Evolutionary conservation across 2,797 vertebrate genomes (phyloP).

Genomic region (Vultur gryphus): DNA sequence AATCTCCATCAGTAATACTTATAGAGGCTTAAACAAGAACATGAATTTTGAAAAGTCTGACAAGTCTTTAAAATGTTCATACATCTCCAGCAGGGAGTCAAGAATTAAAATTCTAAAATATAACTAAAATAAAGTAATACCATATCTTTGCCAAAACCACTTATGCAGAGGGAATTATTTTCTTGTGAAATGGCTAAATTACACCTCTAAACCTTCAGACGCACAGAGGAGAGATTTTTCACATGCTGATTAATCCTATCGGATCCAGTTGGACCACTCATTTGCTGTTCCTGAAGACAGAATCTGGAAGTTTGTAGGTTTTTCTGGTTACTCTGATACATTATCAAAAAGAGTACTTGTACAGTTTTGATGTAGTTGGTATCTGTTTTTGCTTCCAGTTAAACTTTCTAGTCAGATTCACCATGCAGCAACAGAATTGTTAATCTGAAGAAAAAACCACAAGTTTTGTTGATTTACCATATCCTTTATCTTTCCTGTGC

Average conservation of each 20-base stretch:
- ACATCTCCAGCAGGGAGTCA: neutral
- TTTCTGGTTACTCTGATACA: neutral
- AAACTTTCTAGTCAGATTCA: neutral
- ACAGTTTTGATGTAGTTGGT: neutral
- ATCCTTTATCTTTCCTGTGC: neutral
- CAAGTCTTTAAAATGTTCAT: neutral
- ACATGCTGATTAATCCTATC: neutral
- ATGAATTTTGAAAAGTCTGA: constrained; percentile 1
- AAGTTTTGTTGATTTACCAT: neutral
- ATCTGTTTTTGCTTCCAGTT: neutral
- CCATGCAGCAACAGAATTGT: neutral
- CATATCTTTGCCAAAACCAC: neutral
- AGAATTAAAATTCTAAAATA: neutral
- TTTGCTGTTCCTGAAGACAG: neutral
- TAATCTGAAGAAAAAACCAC: neutral
- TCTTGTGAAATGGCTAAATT: neutral
- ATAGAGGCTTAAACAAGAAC: neutral
- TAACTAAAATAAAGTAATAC: neutral
- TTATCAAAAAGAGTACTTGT: neutral
- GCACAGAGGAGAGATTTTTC: neutral
- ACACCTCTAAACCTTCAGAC: neutral
- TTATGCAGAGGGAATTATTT: neutral
- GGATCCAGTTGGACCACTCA: neutral
- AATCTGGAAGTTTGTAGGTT: neutral
- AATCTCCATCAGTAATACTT: neutral